Evolutionary conservation across 1,140 invertebrate species (phyloP).

Genomic region (Eupristina koningsbergeri): DNA sequence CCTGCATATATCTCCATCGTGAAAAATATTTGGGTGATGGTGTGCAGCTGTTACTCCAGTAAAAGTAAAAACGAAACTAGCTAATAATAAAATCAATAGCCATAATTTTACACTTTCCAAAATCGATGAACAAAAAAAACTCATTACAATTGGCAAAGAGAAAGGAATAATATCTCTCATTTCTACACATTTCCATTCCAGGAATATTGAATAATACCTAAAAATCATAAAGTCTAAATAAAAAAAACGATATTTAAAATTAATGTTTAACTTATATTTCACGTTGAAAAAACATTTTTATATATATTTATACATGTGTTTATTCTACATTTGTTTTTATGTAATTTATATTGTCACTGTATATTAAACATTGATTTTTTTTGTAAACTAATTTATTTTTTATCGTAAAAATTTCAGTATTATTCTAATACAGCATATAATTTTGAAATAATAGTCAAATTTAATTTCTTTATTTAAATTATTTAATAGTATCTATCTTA

Average conservation of each 20-base stretch:
- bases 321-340: no score
- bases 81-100: slow-evolving; percentile 75
- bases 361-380: no score
- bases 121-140: slow-evolving; percentile 61
- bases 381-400: no score
- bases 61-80: slow-evolving; percentile 78
- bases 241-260: no score
- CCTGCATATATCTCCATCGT: slow-evolving; percentile 82
- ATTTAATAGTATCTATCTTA: slow-evolving; percentile 60
- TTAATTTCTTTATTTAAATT: no score
- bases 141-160: slow-evolving; percentile 74
- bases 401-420: no score
- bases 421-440: no score
- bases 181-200: slow-evolving; percentile 53
- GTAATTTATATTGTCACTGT: no score
- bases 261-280: no score
- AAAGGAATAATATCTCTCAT: slow-evolving; percentile 71
- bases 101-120: slow-evolving; percentile 72
- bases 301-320: no score
- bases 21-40: slow-evolving; percentile 88
- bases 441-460: no score
- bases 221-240: slow-evolving; percentile 30
- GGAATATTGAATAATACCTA: slow-evolving; percentile 60
- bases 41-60: slow-evolving; percentile 85
- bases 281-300: no score